These are phyloP conservation scores for Synergus itoensis DNA, from an alignment of 2,888 invertebrate genomes.

Conservation along the genomic window DNA sequence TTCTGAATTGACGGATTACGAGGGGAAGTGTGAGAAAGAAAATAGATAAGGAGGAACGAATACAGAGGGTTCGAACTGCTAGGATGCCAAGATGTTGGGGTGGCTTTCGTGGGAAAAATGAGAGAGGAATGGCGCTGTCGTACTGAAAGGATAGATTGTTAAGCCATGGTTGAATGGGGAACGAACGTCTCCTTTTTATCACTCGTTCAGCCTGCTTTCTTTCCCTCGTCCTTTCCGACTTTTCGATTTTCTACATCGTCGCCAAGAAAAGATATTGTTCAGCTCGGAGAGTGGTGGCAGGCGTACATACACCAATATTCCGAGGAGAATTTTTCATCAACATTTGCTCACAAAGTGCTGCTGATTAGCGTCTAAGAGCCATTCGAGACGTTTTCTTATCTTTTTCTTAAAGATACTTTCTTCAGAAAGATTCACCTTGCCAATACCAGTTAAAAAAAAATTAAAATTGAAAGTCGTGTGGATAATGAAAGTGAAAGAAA, in stretches of 20 bases:
- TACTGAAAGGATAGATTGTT: constrained; percentile 72
- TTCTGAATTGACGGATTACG: constrained; percentile 55
- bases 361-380: constrained; percentile 64
- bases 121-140: constrained; percentile 59
- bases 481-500: constrained; percentile 11
- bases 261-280: constrained; percentile 73
- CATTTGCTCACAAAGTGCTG: constrained; percentile 67
- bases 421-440: constrained; percentile 39
- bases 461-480: constrained; percentile 1
- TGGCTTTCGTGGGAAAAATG: constrained; percentile 4
- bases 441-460: constrained; percentile 2
- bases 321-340: constrained; percentile 67
- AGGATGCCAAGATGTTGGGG: constrained; percentile 14
- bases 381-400: constrained; percentile 37
- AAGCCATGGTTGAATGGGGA: constrained; percentile 69
- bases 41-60: constrained; percentile 48
- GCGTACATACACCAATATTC: constrained; percentile 33
- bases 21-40: constrained; percentile 46
- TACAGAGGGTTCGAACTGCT: constrained; percentile 44
- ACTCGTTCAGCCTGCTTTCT: constrained; percentile 62
- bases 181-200: constrained; percentile 65
- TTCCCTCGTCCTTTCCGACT: constrained; percentile 61
- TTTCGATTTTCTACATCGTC: constrained; percentile 71
- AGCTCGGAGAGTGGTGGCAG: constrained; percentile 25
- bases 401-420: neutral